Evolutionary conservation across 2,888 invertebrate genomes (phyloP).

Genomic region (Scrobipalpa atriplicella): DNA sequence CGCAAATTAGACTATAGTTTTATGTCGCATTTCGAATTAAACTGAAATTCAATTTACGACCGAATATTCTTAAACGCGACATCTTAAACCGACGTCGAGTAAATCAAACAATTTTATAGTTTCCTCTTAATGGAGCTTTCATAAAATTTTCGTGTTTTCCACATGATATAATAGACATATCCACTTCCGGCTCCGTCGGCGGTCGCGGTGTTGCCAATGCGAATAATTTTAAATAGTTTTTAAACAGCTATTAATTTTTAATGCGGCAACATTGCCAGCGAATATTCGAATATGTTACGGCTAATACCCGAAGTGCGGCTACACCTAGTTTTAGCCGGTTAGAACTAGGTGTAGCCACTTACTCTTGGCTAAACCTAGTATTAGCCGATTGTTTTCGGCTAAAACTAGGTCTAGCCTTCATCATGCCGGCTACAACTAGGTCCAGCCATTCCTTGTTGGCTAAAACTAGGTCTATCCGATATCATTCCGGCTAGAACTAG

Average conservation of each 20-base stretch:
- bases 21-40: not conserved
- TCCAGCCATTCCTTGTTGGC: no score
- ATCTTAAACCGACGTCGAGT: constrained; percentile 38
- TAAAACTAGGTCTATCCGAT: no score
- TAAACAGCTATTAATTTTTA: constrained; percentile 76
- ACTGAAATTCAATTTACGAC: constrained; percentile 26
- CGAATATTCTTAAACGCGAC: constrained; percentile 28
- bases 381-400: no score
- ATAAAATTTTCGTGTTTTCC: constrained; percentile 64
- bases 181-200: constrained; percentile 69
- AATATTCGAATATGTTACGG: no score
- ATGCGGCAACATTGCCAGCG: constrained; percentile 72
- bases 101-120: constrained; percentile 68
- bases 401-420: no score
- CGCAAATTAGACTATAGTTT: constrained; percentile 22
- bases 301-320: no score
- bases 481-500: no score
- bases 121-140: constrained; percentile 68
- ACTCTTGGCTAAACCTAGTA: no score
- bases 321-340: no score
- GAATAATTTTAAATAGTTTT: constrained; percentile 79
- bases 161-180: constrained; percentile 73
- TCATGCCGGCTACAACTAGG: no score
- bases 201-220: constrained; percentile 67
- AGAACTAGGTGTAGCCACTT: no score